These are phyloP conservation scores for Augiades crinisus DNA, from an alignment of 2,888 invertebrate genomes.

Conservation along the genomic window DNA sequence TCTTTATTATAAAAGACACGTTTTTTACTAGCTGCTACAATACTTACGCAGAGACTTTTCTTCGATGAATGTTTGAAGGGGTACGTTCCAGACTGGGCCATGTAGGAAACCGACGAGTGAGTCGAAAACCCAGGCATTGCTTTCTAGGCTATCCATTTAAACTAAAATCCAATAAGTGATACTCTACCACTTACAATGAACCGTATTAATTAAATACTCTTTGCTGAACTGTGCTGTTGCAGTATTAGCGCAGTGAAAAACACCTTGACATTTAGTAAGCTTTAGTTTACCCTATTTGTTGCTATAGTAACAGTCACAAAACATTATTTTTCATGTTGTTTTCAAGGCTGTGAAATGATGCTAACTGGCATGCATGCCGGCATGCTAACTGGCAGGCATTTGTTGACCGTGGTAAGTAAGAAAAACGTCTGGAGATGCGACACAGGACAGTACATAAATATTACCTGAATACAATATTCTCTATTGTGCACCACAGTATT, in stretches of 20 bases:
- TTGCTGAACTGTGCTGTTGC: neutral
- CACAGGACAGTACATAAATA: too few relatives aligned
- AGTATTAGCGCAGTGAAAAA: neutral
- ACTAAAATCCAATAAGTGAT: neutral
- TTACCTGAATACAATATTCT: too few relatives aligned
- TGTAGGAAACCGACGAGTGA: conserved; percentile 94
- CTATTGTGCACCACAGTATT: too few relatives aligned
- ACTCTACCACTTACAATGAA: neutral
- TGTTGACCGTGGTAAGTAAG: too few relatives aligned
- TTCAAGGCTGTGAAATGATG: neutral
- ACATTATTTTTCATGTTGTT: conserved; percentile 12
- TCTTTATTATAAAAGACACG: too few relatives aligned
- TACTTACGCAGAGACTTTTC: conserved; percentile 93
- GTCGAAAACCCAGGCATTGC: conserved; percentile 95
- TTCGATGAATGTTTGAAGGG: conserved; percentile 94
- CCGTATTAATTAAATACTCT: neutral
- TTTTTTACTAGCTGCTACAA: conserved; percentile 24
- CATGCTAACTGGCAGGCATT: too few relatives aligned
- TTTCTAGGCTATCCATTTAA: conserved; percentile 69
- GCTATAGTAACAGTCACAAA: conserved; percentile 36
- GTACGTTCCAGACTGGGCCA: conserved; percentile 96
- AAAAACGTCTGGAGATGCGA: too few relatives aligned
- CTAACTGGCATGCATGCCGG: neutral
- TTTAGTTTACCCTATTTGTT: conserved; percentile 35
- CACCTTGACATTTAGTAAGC: conserved; percentile 33